Base-by-base conservation (phyloP, 92 coral and sea anemone species). In the Actinernus sp. region DNA sequence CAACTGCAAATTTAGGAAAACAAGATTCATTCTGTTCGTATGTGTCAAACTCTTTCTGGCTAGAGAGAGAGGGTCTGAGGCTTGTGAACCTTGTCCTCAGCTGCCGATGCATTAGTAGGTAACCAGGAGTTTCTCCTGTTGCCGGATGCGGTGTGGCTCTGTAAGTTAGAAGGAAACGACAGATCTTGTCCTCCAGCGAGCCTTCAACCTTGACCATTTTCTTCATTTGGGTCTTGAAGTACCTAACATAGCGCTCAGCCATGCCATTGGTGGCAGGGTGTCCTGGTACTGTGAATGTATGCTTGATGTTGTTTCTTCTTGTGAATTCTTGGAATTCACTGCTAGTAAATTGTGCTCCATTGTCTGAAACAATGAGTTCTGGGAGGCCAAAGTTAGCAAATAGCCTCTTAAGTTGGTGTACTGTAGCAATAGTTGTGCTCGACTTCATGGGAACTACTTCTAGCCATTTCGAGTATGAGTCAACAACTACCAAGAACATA, bases 191-290 rank as follows among this genome's bases (percentile, higher is more conserved):
- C 36, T 75, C 65, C 63, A 75, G 49, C 26, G 82, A 48, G 61
- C 67, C 66, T 21, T 20, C 46, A 33, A 63, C 50, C 24, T 68
- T 47, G 44, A 49, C 41, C 69, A 20, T 56, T 24, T 75, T 63
- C 52, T 49, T 43, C 76, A 65, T 51, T 38, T 57, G 71, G 56
- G 62, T 32, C 48, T 68, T 68, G 61, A 68, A 68, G 24, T 64
- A 57, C 71, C 65, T 57, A 14, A 78, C 85, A 78, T 68, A 65
- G 41, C 78, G 59, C 75, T 78, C 78, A 3, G 85, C 85, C 85
- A 68, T 55, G 57, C 85, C 78, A 58, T 69, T 68, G 47, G 55
- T 55, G 11, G 78, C 78, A 30, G 78, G 78, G 54, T 68, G 85
- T 36, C 63, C 76, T 21, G 73, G 67, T 1, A 78, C 71, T 32